Evolutionary conservation across 2,113 vertebrate genomes (phyloP), one percentile per base, ranked within the genome.

Genomic region (Apeltes quadracus): DNA sequence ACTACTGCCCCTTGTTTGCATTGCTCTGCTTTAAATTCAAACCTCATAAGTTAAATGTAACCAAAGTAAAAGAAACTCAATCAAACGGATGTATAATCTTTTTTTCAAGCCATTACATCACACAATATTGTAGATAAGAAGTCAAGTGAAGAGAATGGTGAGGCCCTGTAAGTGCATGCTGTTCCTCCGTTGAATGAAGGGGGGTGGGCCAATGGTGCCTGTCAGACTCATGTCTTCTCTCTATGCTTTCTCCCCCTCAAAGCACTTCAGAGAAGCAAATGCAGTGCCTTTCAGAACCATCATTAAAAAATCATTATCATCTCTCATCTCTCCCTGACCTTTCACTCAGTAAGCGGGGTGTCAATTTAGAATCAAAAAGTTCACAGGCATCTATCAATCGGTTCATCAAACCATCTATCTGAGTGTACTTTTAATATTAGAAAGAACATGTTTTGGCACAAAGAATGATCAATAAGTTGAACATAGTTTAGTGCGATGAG

Each of bases 241-340:
- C 51, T 29, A 4, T 20, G 54, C 74, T 23, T 48, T 56, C 46
- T 38, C 55, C 66, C 59, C 10, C 50, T 70, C 14, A 36, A 63
- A 81, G 69, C 71, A 61, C 67, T 85, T 65, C 38, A 66, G 61
- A 56, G 20, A 74, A 75, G 84, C 63, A 63, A 81, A 78, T 76
- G 53, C 23, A 41, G 34, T 39, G 25, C 70, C 67, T 80, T 78
- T 82, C 43, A 66, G 12, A 80, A 59, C 65, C 46, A 50, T 75
- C 81, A 86, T 88, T 82, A 75, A 82, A 80, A 86, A 79, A 79
- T 79, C 75, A 82, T 88, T 83, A 63, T 86, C 75, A 85, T 82
- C 71, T 68, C 76, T 84, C 83, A 83, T 84, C 65, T 81, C 72
- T 71, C 44, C 4, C 53, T 77, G 79, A 86, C 76, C 76, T 86